Evolutionary conservation across 2,113 vertebrate genomes (phyloP).

Genomic region (Crotophaga sulcirostris): DNA sequence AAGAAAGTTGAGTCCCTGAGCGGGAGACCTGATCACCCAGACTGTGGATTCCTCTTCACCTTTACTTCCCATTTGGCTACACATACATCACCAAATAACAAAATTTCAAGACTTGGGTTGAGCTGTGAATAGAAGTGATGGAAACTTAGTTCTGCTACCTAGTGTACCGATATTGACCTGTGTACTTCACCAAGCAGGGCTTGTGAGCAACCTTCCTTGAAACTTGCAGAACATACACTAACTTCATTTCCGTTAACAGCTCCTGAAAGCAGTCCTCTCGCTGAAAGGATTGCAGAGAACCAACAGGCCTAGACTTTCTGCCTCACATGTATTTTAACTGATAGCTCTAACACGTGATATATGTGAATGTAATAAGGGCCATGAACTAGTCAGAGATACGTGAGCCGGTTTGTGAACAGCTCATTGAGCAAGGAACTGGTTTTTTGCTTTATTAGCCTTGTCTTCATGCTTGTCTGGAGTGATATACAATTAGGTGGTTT

Average conservation of each 20-base stretch:
- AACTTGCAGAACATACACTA: neutral
- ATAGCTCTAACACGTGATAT: neutral
- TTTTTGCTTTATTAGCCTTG: slow-evolving; percentile 1
- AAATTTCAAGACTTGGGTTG: neutral
- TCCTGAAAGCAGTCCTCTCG: neutral
- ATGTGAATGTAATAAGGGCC: neutral
- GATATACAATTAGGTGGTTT: neutral
- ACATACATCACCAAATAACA: neutral
- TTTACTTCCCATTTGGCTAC: neutral
- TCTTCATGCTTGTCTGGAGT: slow-evolving; percentile 4
- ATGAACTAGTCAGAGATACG: neutral
- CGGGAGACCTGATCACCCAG: neutral
- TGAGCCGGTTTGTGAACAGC: neutral
- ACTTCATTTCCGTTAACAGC: accelerated
- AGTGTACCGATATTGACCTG: neutral
- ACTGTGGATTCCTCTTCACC: neutral
- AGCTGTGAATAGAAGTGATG: neutral
- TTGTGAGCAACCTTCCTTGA: neutral
- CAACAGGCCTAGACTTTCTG: neutral
- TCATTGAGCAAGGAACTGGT: neutral
- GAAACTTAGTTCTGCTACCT: neutral
- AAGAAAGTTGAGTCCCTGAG: neutral
- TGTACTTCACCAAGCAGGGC: neutral
- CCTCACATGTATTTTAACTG: neutral
- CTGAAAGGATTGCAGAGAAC: neutral